Percentiles rank a stretch among this genome's conserved stretches.
Conservation (phyloP, 2,888 invertebrate genomes). For the Nemotelus pantherinus region DNA sequence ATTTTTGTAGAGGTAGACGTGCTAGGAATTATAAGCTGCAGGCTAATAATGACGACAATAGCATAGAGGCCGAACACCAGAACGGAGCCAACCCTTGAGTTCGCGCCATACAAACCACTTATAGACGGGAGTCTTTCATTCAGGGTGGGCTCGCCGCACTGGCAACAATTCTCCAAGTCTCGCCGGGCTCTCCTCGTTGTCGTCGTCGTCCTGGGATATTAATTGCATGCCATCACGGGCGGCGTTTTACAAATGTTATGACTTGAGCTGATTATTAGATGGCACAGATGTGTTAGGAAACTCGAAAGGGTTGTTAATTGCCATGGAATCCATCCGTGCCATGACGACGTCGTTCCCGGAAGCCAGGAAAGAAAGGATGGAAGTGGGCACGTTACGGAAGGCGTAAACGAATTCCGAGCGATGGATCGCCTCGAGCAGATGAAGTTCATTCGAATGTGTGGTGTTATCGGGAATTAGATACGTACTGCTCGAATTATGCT, state of each 20-base stretch:
- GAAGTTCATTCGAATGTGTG: constrained; percentile 37
- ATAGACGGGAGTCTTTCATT: not conserved
- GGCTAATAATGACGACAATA: constrained; percentile 38
- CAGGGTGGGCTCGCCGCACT: constrained; percentile 33
- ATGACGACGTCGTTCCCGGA: not conserved
- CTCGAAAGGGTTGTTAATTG: constrained; percentile 46
- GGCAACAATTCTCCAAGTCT: constrained; percentile 29
- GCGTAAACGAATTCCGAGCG: constrained; percentile 25
- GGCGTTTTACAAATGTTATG: constrained; percentile 44
- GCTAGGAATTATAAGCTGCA: constrained; percentile 34
- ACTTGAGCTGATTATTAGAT: constrained; percentile 49
- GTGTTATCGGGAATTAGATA: constrained; percentile 34
- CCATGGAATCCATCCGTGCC: constrained; percentile 32
- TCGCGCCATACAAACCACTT: constrained; percentile 12
- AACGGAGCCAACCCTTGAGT: constrained; percentile 31
- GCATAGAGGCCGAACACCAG: constrained; percentile 25
- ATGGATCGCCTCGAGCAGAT: constrained; percentile 27
- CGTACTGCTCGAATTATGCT: not conserved
- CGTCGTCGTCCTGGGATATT: constrained; percentile 30
- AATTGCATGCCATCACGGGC: constrained; percentile 41
- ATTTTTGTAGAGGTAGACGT: constrained; percentile 35
- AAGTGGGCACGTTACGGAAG: not conserved
- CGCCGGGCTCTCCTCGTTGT: constrained; percentile 6
- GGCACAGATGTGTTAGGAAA: constrained; percentile 47
- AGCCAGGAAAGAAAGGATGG: not conserved